Base-by-base conservation (phyloP, 2,113 vertebrate genomes). In the Tachycineta bicolor region DNA sequence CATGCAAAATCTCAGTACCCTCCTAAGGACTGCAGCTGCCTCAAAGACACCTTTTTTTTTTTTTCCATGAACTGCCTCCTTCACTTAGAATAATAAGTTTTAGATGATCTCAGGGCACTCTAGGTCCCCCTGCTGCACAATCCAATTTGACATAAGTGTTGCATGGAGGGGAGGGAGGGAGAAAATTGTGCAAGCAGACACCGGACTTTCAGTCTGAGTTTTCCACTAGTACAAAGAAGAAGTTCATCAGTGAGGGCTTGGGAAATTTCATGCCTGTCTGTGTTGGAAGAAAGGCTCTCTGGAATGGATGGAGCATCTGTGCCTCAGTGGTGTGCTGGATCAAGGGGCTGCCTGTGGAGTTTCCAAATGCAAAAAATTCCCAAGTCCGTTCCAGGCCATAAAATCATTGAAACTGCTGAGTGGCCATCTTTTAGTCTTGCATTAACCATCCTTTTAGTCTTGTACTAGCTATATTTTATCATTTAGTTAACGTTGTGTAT, bases 71-170 rank as follows among this genome's bases (percentile, higher is more conserved):
- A 47, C 92, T 96, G 90, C 92, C 93, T 96, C 88, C 78, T 95
- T 96, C 90, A 83, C 84, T 97, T 95, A 96, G 68, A 94, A 81
- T 96, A 96, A 97, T 80, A 88, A 88, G 87, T 75, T 93, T 94
- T 94, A 83, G 89, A 93, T 94, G 88, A 88, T 95, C 91, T 93
- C 70, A 63, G 87, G 83, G 85, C 91, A 13, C 49, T 86, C 60
- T 75, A 55, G 77, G 91, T 95, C 60, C 70, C 43, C 19, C 46
- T 79, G 58, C 90, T 67, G 70, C 65, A 80, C 80, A 95, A 95
- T 96, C 92, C 93, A 93, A 74, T 90, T 92, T 89, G 91, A 96
- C 89, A 22, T 34, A 34, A 89, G 68, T 56, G 80, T 55, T 93
- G 80, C 3, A 0, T 11, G 31, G 31, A 26, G 10, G 28, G 9